Conservation (phyloP, 2,113 vertebrate genomes). For the Oreochromis niloticus region DNA sequence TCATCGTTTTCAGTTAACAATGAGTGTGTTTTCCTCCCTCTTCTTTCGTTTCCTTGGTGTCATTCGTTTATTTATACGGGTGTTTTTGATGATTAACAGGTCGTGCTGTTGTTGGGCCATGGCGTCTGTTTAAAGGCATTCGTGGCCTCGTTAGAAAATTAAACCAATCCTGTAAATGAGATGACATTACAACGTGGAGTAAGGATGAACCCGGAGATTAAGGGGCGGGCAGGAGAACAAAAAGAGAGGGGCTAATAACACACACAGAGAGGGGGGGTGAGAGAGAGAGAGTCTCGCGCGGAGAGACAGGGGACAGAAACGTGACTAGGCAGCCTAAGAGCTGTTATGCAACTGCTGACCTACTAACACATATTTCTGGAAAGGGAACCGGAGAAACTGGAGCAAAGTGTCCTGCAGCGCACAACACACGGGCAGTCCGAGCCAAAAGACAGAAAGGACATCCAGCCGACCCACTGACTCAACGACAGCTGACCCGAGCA, state of each 20-base stretch:
- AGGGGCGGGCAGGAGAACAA: background rate
- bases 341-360: slow-evolving; percentile 82
- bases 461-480: slow-evolving; percentile 9
- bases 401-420: slow-evolving; percentile 69
- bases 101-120: background rate
- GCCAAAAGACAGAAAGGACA: slow-evolving; percentile 35
- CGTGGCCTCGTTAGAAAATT: background rate
- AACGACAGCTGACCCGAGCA: background rate
- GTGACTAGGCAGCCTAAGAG: slow-evolving; percentile 76
- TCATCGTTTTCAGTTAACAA: background rate
- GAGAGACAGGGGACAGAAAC: slow-evolving; percentile 63
- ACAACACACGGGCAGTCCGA: slow-evolving; percentile 54
- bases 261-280: background rate
- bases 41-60: background rate
- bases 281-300: slow-evolving; percentile 4
- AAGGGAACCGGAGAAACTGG: slow-evolving; percentile 69
- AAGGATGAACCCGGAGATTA: background rate
- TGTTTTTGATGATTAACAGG: background rate
- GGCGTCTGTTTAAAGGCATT: background rate
- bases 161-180: background rate
- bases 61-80: background rate
- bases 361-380: slow-evolving; percentile 81
- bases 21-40: background rate
- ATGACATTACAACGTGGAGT: background rate
- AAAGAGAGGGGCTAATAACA: background rate